Percentiles rank a stretch among this genome's conserved stretches.
phyloP scores from a whole-genome alignment of 2,888 invertebrate species.

The Ernsta delagoae region DNA sequence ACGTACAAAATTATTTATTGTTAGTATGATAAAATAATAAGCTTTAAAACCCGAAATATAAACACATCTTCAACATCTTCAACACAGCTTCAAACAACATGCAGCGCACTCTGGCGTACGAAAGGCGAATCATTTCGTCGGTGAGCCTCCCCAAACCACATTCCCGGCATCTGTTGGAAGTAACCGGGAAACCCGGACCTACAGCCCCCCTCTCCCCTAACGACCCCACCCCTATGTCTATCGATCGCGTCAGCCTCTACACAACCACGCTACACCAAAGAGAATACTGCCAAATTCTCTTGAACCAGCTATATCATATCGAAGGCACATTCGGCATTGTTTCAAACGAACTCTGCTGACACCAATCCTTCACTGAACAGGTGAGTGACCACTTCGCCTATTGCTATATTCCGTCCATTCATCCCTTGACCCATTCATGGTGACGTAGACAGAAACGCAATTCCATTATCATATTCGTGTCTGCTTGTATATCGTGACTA shows the following conservation, averaged over 20 bases:
- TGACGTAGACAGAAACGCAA: constrained; percentile 61
- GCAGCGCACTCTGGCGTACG: constrained; percentile 48
- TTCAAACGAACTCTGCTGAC: constrained; percentile 41
- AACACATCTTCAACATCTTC: too few relatives aligned
- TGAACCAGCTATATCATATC: constrained; percentile 56
- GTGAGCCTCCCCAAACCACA: constrained; percentile 42
- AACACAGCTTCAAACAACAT: not conserved
- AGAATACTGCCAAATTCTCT: constrained; percentile 62
- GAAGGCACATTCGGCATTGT: constrained; percentile 62
- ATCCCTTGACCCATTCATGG: constrained; percentile 46
- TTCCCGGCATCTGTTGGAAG: constrained; percentile 72
- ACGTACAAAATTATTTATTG: too few relatives aligned
- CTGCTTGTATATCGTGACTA: constrained; percentile 46
- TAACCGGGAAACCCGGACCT: constrained; percentile 51
- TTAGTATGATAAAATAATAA: too few relatives aligned
- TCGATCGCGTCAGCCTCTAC: constrained; percentile 71
- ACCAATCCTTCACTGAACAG: constrained; percentile 44
- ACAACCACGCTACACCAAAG: constrained; percentile 70
- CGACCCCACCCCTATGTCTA: constrained; percentile 55
- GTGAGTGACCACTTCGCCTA: constrained; percentile 55
- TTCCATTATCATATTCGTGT: constrained; percentile 47
- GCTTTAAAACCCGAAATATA: too few relatives aligned
- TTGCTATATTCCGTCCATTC: constrained; percentile 58
- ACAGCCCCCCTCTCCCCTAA: constrained; percentile 49
- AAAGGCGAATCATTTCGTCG: constrained; percentile 49